Conservation (phyloP, 2,797 vertebrate species). For the Tamandua tetradactyla region DNA sequence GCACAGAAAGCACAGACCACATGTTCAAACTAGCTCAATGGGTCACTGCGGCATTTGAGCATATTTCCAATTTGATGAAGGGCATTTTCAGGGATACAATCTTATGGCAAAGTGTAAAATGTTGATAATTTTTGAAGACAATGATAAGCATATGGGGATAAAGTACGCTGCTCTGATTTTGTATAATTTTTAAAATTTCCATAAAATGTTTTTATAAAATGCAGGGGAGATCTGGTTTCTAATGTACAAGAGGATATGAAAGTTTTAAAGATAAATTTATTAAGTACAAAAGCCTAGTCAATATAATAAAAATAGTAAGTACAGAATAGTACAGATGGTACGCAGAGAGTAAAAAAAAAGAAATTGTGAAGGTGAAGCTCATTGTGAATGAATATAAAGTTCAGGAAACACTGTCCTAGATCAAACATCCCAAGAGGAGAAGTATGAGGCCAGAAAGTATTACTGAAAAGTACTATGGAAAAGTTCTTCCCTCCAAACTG, state of each 20-base stretch:
- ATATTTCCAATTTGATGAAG: slow-evolving; percentile 54
- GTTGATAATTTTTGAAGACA: background rate
- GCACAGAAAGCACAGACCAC: background rate
- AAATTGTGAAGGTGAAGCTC: background rate
- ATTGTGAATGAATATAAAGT: background rate
- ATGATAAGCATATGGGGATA: background rate
- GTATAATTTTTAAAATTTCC: background rate
- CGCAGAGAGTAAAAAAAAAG: background rate
- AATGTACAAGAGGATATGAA: background rate
- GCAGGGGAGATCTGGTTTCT: background rate
- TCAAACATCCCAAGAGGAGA: background rate
- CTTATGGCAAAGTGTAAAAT: slow-evolving; percentile 5
- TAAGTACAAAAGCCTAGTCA: background rate
- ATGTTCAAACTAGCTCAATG: slow-evolving; percentile 25
- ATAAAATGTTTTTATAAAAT: background rate
- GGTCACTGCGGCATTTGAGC: background rate
- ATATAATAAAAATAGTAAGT: background rate
- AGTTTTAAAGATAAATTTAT: background rate
- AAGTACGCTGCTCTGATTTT: slow-evolving; percentile 8
- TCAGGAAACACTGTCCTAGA: background rate
- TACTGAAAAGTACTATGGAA: slow-evolving; percentile 12
- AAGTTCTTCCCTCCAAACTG: background rate
- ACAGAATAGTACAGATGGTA: background rate
- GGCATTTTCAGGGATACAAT: slow-evolving; percentile 42
- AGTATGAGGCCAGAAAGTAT: background rate